Conservation (phyloP, 2,113 vertebrate species). For the Ondatra zibethicus region DNA sequence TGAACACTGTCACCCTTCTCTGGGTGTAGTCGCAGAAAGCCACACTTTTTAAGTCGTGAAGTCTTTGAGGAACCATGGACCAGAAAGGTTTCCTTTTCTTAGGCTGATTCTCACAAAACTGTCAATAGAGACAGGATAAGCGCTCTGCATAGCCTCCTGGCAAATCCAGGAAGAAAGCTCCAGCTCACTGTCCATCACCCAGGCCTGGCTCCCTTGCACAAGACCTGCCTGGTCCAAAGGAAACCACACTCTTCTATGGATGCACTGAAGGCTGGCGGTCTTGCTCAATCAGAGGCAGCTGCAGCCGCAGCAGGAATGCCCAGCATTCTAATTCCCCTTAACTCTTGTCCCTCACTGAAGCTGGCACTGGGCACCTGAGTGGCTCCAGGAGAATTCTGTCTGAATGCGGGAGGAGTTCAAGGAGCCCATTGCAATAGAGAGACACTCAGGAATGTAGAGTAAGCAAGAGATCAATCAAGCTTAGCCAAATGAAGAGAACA, state of each 20-base stretch:
- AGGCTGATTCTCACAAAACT: not conserved
- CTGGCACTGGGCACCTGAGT: not conserved
- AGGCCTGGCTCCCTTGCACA: not conserved
- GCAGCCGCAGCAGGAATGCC: too few species aligned
- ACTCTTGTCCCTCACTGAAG: not conserved
- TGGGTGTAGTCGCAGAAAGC: not conserved
- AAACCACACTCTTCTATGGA: too few species aligned
- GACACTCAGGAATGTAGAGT: not conserved
- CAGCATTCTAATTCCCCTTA: not conserved
- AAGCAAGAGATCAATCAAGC: not conserved
- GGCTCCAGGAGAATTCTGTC: not conserved
- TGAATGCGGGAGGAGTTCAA: not conserved
- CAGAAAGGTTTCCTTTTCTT: not conserved
- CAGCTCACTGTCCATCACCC: too few species aligned
- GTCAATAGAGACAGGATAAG: not conserved
- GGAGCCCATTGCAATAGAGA: not conserved
- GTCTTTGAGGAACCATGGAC: not conserved
- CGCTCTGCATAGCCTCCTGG: not conserved
- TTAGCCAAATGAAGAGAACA: not conserved
- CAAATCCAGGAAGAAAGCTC: not conserved
- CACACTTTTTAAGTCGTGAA: not conserved
- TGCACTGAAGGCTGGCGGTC: not conserved
- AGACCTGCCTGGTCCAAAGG: rapidly evolving
- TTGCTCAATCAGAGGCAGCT: not conserved
- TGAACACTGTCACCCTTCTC: not conserved